These are phyloP conservation scores for Diachrysia chrysitis DNA, from an alignment of 2,888 invertebrate genomes.

Conservation along the genomic window DNA sequence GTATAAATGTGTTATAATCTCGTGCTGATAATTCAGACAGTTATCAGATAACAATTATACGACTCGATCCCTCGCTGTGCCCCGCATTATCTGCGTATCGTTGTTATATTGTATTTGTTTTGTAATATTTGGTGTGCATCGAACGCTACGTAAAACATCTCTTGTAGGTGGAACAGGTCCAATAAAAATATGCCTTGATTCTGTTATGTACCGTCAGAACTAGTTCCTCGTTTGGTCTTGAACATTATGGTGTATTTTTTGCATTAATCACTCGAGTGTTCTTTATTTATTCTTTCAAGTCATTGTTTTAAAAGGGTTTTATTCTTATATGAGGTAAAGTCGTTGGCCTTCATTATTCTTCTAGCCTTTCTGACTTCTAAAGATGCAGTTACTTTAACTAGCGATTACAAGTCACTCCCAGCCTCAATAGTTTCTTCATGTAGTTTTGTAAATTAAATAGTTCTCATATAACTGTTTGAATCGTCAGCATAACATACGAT, in stretches of 20 bases:
- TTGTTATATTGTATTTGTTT: conserved; percentile 17
- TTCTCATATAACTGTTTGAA: neutral
- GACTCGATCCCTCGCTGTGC: conserved; percentile 31
- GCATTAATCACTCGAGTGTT: too few relatives aligned
- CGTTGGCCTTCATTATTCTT: neutral
- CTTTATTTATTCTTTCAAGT: too few relatives aligned
- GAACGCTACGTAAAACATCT: neutral
- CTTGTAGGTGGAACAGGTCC: neutral
- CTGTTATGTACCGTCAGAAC: neutral
- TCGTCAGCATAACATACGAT: neutral
- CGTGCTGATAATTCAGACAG: conserved; percentile 29
- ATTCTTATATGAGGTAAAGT: neutral
- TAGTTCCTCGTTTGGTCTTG: neutral
- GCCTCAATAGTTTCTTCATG: too few relatives aligned
- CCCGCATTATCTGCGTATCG: conserved; percentile 24
- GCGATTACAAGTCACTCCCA: too few relatives aligned
- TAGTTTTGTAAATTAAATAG: too few relatives aligned
- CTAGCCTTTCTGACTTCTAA: neutral
- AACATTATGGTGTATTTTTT: too few relatives aligned
- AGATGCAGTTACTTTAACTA: neutral
- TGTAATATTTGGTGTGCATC: neutral
- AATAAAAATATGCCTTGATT: neutral
- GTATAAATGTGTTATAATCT: conserved; percentile 37
- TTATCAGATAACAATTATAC: conserved; percentile 56
- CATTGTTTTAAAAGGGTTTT: too few relatives aligned